A percentile compares a stretch with the other conserved stretches of the same genome.
These are phyloP conservation scores for Salarias fasciatus DNA, from an alignment of 2,797 vertebrate genomes.

Conservation along the genomic window DNA sequence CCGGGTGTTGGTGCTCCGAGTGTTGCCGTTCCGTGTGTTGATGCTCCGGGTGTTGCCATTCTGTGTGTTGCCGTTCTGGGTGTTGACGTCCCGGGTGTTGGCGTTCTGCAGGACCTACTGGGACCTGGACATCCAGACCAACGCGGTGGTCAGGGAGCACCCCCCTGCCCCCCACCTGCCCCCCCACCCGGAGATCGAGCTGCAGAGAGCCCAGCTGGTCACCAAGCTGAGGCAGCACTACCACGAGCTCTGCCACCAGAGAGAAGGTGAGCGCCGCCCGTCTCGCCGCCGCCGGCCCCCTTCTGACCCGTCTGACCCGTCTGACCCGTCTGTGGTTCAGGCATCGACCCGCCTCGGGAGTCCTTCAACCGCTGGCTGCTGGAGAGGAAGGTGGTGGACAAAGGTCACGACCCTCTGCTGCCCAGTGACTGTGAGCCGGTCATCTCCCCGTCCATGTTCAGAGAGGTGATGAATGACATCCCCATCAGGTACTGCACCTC, in stretches of 20 bases:
- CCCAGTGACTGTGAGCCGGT: conserved; percentile 95
- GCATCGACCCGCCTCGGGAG: conserved; percentile 95
- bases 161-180: conserved; percentile 86
- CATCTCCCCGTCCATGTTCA: conserved; percentile 97
- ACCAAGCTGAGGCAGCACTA: conserved; percentile 96
- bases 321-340: conserved; percentile 61
- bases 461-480: conserved; percentile 99
- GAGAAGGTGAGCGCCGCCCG: conserved; percentile 85
- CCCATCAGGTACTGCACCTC: conserved; percentile 96
- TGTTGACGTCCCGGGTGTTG: not conserved
- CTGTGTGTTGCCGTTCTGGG: too few relatives aligned
- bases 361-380: conserved; percentile 98
- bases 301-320: not conserved
- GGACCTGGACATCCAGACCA: conserved; percentile 97
- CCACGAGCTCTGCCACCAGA: conserved; percentile 95
- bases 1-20: not conserved
- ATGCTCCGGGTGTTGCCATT: too few relatives aligned
- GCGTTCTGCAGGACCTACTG: conserved; percentile 88
- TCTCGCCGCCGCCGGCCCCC: too few relatives aligned
- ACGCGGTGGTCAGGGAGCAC: conserved; percentile 91
- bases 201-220: conserved; percentile 94
- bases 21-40: too few relatives aligned
- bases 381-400: conserved; percentile 95
- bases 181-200: conserved; percentile 95
- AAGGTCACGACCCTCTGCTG: conserved; percentile 92